phyloP scores from a whole-genome alignment of 1,140 invertebrate genomes.

The Drosophila nikananu region DNA sequence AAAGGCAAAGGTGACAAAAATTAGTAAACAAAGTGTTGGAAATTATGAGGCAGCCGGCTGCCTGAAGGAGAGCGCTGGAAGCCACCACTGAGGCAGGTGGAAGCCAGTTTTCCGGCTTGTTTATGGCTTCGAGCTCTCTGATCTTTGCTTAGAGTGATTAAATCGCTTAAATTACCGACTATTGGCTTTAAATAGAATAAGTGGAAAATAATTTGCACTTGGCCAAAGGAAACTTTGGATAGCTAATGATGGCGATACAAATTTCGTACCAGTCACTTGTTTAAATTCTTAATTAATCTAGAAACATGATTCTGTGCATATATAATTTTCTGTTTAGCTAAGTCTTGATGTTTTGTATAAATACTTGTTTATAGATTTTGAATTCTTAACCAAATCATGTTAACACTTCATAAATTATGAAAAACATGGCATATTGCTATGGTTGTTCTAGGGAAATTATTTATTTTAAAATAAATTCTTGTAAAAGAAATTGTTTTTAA shows the following conservation, averaged over 20 bases:
- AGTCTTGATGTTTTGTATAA: background rate
- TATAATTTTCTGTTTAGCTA: background rate
- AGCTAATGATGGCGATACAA: background rate
- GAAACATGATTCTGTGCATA: background rate
- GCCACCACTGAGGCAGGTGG: slow-evolving; percentile 43
- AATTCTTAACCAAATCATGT: background rate
- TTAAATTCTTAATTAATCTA: background rate
- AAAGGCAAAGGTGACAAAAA: slow-evolving; percentile 83
- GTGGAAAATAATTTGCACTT: slow-evolving; percentile 45
- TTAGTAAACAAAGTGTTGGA: slow-evolving; percentile 83
- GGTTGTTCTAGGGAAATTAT: background rate
- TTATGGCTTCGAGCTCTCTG: slow-evolving; percentile 22
- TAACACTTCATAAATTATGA: background rate
- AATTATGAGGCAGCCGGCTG: slow-evolving; percentile 70
- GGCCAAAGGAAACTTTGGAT: background rate
- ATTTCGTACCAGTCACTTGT: background rate
- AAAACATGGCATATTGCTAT: background rate
- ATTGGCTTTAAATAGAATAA: slow-evolving; percentile 49
- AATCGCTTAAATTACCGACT: slow-evolving; percentile 40
- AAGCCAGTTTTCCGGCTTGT: slow-evolving; percentile 15
- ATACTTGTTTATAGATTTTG: slow-evolving; percentile 5
- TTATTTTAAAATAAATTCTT: background rate
- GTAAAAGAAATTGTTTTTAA: background rate
- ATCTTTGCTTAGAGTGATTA: slow-evolving; percentile 50
- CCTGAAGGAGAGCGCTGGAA: slow-evolving; percentile 19